phyloP scores from a whole-genome alignment of 2,797 vertebrate genomes.

The Sylvilagus floridanus region DNA sequence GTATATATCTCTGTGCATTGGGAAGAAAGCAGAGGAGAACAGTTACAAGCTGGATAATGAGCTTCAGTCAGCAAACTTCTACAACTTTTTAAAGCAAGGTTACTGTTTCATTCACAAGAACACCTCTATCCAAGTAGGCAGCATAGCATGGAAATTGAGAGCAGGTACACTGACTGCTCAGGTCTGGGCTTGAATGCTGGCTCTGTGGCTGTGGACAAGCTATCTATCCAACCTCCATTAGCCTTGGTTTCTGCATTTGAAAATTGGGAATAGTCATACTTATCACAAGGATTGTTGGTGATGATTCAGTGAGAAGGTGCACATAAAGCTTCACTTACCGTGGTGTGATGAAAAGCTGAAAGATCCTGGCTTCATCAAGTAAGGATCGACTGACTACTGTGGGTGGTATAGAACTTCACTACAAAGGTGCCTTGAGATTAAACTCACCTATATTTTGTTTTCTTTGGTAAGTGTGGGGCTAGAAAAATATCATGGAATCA shows the following conservation, averaged over 20 bases:
- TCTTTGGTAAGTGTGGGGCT: neutral
- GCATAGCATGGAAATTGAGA: neutral
- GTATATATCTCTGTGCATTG: conserved; percentile 93
- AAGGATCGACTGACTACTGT: neutral
- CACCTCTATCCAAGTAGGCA: neutral
- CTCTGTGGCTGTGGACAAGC: neutral
- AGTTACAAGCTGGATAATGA: conserved; percentile 41
- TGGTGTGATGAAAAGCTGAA: neutral
- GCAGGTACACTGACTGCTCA: neutral
- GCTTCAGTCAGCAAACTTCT: conserved; percentile 23
- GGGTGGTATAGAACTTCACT: neutral
- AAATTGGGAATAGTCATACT: neutral
- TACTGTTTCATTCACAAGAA: neutral
- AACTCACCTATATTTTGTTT: neutral
- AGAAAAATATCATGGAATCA: conserved; percentile 27
- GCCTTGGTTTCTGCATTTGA: conserved; percentile 13
- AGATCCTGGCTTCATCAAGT: neutral
- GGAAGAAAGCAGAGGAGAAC: conserved; percentile 41
- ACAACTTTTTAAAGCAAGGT: conserved; percentile 34
- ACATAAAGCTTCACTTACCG: neutral
- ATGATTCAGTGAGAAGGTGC: neutral
- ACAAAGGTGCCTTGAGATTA: neutral
- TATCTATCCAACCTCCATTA: neutral
- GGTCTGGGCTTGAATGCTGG: neutral
- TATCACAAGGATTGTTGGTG: neutral